These are phyloP conservation scores for Neomicropteryx cornuta DNA, from an alignment of 1,140 invertebrate species.

Conservation along the genomic window DNA sequence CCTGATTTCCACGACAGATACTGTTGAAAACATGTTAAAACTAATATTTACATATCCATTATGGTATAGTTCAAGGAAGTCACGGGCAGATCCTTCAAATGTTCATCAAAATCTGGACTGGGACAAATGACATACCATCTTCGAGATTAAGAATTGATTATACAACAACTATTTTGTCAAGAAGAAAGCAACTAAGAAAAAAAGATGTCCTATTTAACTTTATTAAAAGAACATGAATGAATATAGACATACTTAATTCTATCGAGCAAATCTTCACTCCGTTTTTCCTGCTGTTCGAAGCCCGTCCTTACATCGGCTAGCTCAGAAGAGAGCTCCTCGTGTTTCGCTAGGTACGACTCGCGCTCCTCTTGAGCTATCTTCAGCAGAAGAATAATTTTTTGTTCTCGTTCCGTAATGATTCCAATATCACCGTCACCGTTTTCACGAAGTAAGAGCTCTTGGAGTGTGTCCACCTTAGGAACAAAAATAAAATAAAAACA, in stretches of 20 bases:
- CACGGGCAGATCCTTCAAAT: too few species aligned
- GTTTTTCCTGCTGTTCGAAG: constrained; percentile 39
- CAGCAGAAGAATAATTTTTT: constrained; percentile 73
- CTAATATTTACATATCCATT: too few species aligned
- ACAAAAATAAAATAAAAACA: constrained; percentile 5
- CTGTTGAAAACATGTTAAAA: too few species aligned
- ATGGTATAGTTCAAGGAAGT: too few species aligned
- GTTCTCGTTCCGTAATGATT: constrained; percentile 61
- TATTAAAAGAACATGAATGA: too few species aligned
- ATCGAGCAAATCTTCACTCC: constrained; percentile 54
- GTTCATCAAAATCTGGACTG: too few species aligned
- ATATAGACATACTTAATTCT: constrained; percentile 38
- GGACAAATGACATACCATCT: too few species aligned
- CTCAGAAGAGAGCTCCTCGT: constrained; percentile 63
- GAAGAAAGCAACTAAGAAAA: too few species aligned
- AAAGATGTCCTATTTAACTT: too few species aligned
- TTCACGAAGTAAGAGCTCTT: constrained; percentile 56
- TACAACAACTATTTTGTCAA: too few species aligned
- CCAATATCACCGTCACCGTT: constrained; percentile 42
- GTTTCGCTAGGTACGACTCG: constrained; percentile 61
- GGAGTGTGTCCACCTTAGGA: constrained; percentile 49
- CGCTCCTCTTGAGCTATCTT: constrained; percentile 76
- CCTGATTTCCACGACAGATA: too few species aligned
- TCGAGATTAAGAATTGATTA: too few species aligned
- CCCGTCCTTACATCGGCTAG: constrained; percentile 43